Percentiles rank a stretch among this genome's conserved stretches.
Conservation (phyloP, 2,113 vertebrate genomes). For the Noctilio leporinus region DNA sequence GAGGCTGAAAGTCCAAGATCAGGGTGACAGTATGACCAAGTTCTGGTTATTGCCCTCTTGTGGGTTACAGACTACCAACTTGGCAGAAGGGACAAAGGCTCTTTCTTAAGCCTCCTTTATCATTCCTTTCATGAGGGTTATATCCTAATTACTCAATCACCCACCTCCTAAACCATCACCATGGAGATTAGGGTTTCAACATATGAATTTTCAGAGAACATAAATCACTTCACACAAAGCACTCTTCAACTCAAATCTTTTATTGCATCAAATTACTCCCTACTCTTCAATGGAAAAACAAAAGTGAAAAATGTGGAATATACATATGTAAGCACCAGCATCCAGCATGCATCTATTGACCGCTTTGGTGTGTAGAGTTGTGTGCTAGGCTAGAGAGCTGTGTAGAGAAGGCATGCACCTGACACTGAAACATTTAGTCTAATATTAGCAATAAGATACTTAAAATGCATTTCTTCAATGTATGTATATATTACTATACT, state of each 20-base stretch:
- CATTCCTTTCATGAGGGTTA: neutral
- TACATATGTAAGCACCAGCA: neutral
- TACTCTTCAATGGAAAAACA: neutral
- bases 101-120: neutral
- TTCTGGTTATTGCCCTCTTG: neutral
- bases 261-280: neutral
- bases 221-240: neutral
- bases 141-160: neutral
- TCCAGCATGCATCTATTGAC: neutral
- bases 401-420: neutral
- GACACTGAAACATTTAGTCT: neutral
- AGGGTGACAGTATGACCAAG: neutral
- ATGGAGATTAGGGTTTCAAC: neutral
- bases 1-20: neutral
- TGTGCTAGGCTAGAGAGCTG: neutral
- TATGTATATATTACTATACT: neutral
- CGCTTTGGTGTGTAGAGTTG: neutral
- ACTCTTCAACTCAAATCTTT: neutral
- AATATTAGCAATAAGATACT: neutral
- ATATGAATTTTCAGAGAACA: neutral
- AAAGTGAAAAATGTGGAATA: neutral
- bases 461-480: neutral
- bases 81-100: neutral
- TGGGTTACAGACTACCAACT: neutral
- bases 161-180: neutral